Percentiles rank a stretch among this genome's conserved stretches.
phyloP scores from a whole-genome alignment of 2,888 invertebrate genomes.

The Rambutsinella grinnellia region DNA sequence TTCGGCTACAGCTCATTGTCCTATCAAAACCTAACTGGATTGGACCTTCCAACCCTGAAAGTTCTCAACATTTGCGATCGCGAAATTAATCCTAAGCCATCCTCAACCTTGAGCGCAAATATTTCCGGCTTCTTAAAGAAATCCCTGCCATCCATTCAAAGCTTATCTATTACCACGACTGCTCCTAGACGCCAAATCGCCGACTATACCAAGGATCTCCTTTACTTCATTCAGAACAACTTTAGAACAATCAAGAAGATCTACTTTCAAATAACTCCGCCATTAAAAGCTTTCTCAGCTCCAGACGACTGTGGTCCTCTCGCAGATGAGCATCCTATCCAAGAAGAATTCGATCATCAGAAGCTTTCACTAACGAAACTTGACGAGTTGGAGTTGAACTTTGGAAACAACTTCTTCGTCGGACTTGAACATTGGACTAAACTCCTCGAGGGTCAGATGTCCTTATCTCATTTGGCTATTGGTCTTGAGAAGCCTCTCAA shows the following conservation, averaged over 20 bases:
- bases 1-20: slow-evolving; percentile 28
- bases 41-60: slow-evolving; percentile 16
- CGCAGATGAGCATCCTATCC: slow-evolving; percentile 7
- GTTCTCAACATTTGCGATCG: slow-evolving; percentile 18
- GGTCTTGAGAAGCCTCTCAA: slow-evolving; percentile 4
- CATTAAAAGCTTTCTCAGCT: slow-evolving; percentile 2
- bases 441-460: slow-evolving; percentile 2
- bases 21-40: background rate
- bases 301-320: background rate
- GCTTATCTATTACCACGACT: background rate
- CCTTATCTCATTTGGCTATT: slow-evolving; percentile 1
- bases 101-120: background rate
- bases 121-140: slow-evolving; percentile 25
- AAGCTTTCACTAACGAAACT: background rate
- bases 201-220: slow-evolving; percentile 11
- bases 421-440: slow-evolving; percentile 29
- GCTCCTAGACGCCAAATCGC: slow-evolving; percentile 13
- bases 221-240: slow-evolving; percentile 28
- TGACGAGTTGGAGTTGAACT: slow-evolving; percentile 17
- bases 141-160: slow-evolving; percentile 13
- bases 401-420: slow-evolving; percentile 20
- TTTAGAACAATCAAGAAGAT: background rate
- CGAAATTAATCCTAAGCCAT: background rate
- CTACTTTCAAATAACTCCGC: slow-evolving; percentile 21
- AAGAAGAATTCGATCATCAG: slow-evolving; percentile 8